Conservation (phyloP, 2,113 vertebrate species). For the Pongo pygmaeus region DNA sequence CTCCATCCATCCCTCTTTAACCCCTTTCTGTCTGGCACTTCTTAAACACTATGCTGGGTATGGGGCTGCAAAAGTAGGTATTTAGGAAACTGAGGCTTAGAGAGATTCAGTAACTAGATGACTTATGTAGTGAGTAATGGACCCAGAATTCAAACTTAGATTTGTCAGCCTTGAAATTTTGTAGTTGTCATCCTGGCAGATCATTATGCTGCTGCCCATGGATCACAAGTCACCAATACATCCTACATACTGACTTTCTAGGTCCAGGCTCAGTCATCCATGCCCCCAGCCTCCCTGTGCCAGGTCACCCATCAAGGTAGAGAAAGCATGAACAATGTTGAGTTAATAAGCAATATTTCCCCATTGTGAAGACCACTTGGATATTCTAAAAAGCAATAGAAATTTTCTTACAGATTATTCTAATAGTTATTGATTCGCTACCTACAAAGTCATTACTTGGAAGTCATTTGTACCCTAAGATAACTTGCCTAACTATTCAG, state of each 20-base stretch:
- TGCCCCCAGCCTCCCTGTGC: not conserved
- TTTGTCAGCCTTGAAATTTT: not conserved
- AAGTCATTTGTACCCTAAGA: not conserved
- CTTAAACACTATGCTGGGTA: not conserved
- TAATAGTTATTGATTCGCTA: not conserved
- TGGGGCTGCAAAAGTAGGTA: not conserved
- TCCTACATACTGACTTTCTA: not conserved
- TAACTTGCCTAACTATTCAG: not conserved
- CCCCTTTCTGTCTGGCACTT: not conserved
- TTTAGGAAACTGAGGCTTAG: not conserved
- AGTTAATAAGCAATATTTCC: not conserved
- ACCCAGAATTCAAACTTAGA: not conserved
- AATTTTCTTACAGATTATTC: not conserved
- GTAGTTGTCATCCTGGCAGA: not conserved
- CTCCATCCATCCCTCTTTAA: not conserved
- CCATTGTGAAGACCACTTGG: not conserved
- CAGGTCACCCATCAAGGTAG: not conserved
- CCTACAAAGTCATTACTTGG: not conserved
- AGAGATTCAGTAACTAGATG: not conserved
- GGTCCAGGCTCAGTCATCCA: not conserved
- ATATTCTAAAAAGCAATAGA: not conserved
- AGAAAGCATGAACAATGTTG: not conserved
- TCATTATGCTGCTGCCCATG: not conserved
- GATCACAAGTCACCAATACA: not conserved
- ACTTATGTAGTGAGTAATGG: not conserved